Base-by-base conservation (phyloP, 2,113 vertebrate species). In the Corythornis vintsioides region DNA sequence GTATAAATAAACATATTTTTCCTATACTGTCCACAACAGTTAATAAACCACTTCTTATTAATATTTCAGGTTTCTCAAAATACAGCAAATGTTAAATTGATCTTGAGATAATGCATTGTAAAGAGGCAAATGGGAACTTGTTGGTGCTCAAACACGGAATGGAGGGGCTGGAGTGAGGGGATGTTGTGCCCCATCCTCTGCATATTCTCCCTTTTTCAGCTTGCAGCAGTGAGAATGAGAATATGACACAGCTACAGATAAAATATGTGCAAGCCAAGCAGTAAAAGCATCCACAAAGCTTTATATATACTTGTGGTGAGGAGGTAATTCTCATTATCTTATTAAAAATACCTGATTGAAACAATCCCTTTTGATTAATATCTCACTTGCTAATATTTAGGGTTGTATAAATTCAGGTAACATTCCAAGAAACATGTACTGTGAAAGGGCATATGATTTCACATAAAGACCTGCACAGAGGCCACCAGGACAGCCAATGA, bases 401-500 rank as follows among this genome's bases (percentile, higher is more conserved):
- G 50, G 95, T 55, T 95, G 50, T 63, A 53, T 47, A 96, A 85
- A 79, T 88, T 94, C 88, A 97, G 97, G 97, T 96, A 96, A 76
- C 83, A 76, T 80, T 92, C 81, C 75, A 88, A 77, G 94, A 93
- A 93, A 94, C 7, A 29, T 57, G 92, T 92, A 96, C 94, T 29
- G 56, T 95, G 88, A 93, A 97, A 95, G 82, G 82, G 88, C 97
- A 94, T 91, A 93, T 75, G 83, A 91, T 93, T 90, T 89, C 95
- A 93, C 97, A 98, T 97, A 98, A 96, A 97, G 96, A 97, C 97
- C 97, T 96, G 90, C 90, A 72, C 9, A 53, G 94, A 96, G 98
- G 98, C 98, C 98, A 98, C 98, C 97, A 96, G 96, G 97, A 97
- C 96, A 97, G 97, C 94, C 96, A 96, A 96, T 97, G 97, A 97